Conservation (phyloP, 64 coral and sea anemone species). For the Montipora cactus region DNA sequence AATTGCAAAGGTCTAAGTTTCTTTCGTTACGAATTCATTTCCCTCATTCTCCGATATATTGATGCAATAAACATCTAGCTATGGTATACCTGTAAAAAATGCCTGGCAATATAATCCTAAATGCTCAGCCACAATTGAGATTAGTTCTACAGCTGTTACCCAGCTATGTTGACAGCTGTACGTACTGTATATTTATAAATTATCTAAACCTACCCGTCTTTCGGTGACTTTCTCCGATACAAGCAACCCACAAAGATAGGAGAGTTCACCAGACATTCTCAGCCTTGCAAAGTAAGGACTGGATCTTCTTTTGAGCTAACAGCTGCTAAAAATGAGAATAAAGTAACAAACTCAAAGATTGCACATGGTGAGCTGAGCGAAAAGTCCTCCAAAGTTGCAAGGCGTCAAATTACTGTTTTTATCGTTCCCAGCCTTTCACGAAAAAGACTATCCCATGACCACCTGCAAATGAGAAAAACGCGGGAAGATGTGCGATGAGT, state of each 20-base stretch:
- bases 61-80: no score
- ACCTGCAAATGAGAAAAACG: no score
- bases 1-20: no score
- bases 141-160: no score
- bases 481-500: no score
- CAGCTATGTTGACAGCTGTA: no score
- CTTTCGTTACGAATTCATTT: no score
- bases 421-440: not conserved
- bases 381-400: conserved; percentile 7
- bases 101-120: no score
- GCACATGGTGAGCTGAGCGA: not conserved
- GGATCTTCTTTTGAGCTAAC: not conserved
- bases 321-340: not conserved
- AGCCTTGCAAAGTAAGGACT: not conserved
- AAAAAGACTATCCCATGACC: not conserved
- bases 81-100: no score
- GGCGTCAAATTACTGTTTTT: conserved; percentile 36
- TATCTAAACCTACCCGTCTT: not conserved
- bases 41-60: no score
- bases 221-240: not conserved
- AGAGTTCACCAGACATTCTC: conserved; percentile 7
- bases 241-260: not conserved
- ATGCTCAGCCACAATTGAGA: no score
- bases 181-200: no score
- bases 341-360: not conserved